These are phyloP conservation scores for Petrophora chlorosata DNA, from an alignment of 2,888 invertebrate genomes.

Conservation along the genomic window DNA sequence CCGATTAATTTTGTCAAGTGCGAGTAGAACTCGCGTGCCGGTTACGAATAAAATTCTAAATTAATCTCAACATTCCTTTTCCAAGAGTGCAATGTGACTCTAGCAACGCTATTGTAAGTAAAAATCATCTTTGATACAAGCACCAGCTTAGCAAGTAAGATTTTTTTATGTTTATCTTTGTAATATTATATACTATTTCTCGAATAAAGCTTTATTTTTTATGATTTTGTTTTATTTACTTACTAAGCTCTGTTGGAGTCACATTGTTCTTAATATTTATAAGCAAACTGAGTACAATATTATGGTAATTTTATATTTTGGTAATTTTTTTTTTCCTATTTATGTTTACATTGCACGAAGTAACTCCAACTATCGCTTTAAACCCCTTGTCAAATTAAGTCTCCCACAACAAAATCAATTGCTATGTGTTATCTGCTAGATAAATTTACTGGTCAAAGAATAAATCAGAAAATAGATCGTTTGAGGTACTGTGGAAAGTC, in stretches of 20 bases:
- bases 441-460: too few relatives aligned
- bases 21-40: neutral
- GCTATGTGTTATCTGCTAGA: too few relatives aligned
- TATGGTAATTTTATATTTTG: neutral
- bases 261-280: slow-evolving; percentile 40
- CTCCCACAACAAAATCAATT: too few relatives aligned
- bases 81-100: slow-evolving; percentile 34
- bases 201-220: slow-evolving; percentile 37
- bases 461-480: too few relatives aligned
- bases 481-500: too few relatives aligned
- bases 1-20: neutral
- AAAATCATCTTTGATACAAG: slow-evolving; percentile 14
- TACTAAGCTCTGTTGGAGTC: slow-evolving; percentile 48
- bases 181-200: slow-evolving; percentile 7
- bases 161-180: slow-evolving; percentile 11
- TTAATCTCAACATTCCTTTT: neutral
- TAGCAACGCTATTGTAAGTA: slow-evolving; percentile 16
- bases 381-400: too few relatives aligned
- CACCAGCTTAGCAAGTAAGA: neutral
- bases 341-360: slow-evolving; percentile 1
- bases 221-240: slow-evolving; percentile 43
- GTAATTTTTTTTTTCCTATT: neutral
- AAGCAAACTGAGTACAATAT: too few relatives aligned
- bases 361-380: slow-evolving; percentile 31
- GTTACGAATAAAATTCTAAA: neutral